Percentiles rank a stretch among this genome's conserved stretches.
phyloP scores from a whole-genome alignment of 2,888 invertebrate species.

The Dicycla oo region DNA sequence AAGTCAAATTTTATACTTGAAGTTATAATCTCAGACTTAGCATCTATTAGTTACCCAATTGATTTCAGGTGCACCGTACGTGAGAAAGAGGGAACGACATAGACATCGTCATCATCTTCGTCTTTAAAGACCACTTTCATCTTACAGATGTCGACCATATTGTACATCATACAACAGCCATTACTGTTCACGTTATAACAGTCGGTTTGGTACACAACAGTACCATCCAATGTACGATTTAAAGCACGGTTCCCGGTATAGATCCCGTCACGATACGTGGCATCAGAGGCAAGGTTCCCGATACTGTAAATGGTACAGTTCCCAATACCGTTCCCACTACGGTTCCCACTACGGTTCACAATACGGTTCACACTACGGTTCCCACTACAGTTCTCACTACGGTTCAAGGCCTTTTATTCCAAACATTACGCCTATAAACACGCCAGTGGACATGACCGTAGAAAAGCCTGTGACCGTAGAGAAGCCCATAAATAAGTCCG shows the following conservation, averaged over 20 bases:
- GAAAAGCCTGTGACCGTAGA: neutral
- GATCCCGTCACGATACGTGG: neutral
- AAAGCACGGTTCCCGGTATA: neutral
- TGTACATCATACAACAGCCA: neutral
- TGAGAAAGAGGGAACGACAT: neutral
- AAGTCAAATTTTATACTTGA: too few relatives aligned
- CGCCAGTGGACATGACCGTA: neutral
- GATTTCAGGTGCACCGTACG: slow-evolving; percentile 36
- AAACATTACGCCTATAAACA: too few relatives aligned
- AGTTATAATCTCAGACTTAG: too few relatives aligned
- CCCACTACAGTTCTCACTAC: neutral
- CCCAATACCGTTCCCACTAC: neutral
- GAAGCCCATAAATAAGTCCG: neutral
- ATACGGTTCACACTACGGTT: neutral
- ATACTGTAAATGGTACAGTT: neutral
- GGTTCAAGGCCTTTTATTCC: too few relatives aligned
- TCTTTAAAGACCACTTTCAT: neutral
- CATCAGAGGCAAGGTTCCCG: neutral
- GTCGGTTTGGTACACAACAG: neutral
- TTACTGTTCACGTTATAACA: neutral
- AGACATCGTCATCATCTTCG: neutral
- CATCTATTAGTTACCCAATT: neutral
- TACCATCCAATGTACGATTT: neutral
- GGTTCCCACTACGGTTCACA: neutral
- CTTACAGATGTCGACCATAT: neutral